Evolutionary conservation across 2,113 vertebrate genomes (phyloP).

Genomic region (Triplophysa siluroides): DNA sequence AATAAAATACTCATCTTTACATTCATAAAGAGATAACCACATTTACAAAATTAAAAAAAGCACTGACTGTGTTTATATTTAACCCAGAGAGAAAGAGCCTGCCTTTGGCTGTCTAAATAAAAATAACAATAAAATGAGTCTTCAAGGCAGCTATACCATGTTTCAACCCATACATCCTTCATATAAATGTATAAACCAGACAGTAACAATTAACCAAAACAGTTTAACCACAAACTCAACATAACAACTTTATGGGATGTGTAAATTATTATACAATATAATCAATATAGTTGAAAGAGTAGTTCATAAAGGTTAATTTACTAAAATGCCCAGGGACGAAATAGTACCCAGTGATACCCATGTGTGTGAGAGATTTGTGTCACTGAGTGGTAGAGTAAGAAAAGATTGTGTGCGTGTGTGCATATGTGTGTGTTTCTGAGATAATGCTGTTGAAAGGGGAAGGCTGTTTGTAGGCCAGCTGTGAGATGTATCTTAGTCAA

Average conservation of each 20-base stretch:
- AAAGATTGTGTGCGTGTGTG: conserved; percentile 31
- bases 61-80: background rate
- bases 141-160: too few species aligned
- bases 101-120: too few species aligned
- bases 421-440: conserved; percentile 17
- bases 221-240: background rate
- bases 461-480: conserved; percentile 70
- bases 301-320: background rate
- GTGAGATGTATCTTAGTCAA: conserved; percentile 73
- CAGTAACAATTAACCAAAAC: background rate
- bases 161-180: too few species aligned
- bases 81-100: background rate
- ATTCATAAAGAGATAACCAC: background rate
- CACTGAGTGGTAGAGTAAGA: conserved; percentile 25
- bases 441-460: conserved; percentile 36
- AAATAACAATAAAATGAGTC: too few species aligned
- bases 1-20: background rate
- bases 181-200: too few species aligned
- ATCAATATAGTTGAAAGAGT: background rate
- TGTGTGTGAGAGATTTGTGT: conserved; percentile 36
- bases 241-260: background rate
- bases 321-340: conserved; percentile 21
- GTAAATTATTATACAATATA: background rate
- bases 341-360: background rate
- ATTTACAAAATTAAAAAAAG: background rate